Percentiles rank a stretch among this genome's conserved stretches.
phyloP scores from a whole-genome alignment of 2,797 vertebrate species.

The Pogoniulus pusillus region DNA sequence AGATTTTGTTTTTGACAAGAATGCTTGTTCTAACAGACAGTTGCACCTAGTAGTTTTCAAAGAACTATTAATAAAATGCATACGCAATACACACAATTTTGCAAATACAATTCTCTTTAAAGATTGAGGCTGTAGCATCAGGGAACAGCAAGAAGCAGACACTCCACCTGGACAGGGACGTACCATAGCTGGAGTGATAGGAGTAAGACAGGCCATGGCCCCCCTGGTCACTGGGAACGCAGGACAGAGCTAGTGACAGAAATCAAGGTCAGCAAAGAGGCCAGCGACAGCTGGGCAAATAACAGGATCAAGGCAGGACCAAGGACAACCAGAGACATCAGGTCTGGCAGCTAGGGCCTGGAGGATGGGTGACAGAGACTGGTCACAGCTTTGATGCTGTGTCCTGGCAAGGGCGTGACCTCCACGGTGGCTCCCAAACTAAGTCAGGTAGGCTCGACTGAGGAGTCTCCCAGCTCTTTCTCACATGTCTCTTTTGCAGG shows the following conservation, averaged over 20 bases:
- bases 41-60: neutral
- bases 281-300: neutral
- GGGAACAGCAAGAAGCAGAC: neutral
- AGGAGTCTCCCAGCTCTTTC: neutral
- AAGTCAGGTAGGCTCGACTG: neutral
- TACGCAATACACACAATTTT: neutral
- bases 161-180: neutral
- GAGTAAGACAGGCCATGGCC: neutral
- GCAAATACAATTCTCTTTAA: neutral
- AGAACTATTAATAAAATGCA: neutral
- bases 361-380: neutral
- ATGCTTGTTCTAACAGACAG: neutral
- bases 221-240: neutral
- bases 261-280: neutral
- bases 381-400: fast-evolving
- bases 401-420: neutral
- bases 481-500: neutral
- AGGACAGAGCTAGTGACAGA: neutral
- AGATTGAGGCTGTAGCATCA: neutral
- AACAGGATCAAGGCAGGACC: neutral
- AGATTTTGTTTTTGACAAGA: neutral
- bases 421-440: neutral
- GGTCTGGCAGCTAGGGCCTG: neutral
- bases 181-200: too few relatives aligned
- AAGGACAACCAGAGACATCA: fast-evolving